A percentile compares a stretch with the other conserved stretches of the same genome.
Conservation (phyloP, 2,797 vertebrate genomes). For the Neomorphus geoffroyi region DNA sequence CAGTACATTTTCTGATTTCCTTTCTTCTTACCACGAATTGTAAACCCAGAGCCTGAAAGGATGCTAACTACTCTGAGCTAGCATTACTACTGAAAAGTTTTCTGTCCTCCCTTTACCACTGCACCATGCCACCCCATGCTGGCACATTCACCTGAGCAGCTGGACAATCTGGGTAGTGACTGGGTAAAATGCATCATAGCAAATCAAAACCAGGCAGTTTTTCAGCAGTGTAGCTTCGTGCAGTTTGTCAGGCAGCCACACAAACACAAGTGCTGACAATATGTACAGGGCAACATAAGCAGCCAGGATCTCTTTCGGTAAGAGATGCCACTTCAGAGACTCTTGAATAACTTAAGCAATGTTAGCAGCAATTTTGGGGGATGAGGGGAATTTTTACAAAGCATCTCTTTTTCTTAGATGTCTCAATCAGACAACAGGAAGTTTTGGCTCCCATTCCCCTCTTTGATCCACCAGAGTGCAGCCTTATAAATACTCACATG, state of each 20-base stretch:
- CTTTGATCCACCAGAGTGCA: background rate
- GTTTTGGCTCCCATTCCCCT: background rate
- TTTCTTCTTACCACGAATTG: background rate
- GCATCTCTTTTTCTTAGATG: background rate
- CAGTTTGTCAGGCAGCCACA: background rate
- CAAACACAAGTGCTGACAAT: background rate
- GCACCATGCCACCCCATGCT: background rate
- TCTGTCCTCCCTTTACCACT: background rate
- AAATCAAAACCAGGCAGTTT: background rate
- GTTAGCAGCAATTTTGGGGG: background rate
- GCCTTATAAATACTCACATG: background rate
- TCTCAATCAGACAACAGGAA: background rate
- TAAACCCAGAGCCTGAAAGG: background rate
- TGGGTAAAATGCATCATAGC: rapidly evolving
- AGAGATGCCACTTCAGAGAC: background rate
- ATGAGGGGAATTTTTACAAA: background rate
- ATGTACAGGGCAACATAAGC: rapidly evolving
- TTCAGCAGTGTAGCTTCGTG: background rate
- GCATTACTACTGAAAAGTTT: background rate
- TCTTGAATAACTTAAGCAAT: background rate
- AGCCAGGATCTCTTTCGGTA: background rate
- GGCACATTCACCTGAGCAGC: background rate
- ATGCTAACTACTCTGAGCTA: background rate
- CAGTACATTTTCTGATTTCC: background rate
- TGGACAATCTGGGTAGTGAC: background rate